Base-by-base conservation (phyloP, 2,888 invertebrate species). In the Lithosia quadra region DNA sequence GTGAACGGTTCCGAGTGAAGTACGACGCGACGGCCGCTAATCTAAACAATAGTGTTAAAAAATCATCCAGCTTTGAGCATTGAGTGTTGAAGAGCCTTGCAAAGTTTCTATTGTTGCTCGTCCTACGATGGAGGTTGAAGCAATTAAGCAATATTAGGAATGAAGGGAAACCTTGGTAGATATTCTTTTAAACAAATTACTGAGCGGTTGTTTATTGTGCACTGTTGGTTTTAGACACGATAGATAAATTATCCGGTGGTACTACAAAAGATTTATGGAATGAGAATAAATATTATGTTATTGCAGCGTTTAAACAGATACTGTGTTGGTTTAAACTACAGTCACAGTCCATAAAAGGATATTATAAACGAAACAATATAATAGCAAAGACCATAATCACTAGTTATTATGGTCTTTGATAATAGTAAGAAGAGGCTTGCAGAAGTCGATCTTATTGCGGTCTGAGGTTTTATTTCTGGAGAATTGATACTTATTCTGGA, bases 111-210 rank as follows among this genome's bases (percentile, higher is more conserved):
- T 91, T 92, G 90, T 91, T 90, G 80, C 81, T 79, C 84, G 83
- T 86, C 84, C 86, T 84, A 83, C 79, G 72, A 74, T 84, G 71
- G 86, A 91, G 90, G 92, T 89, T 91, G 85, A 86, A 90, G 86
- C 85, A 91, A 93, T 94, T 93, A 93, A 84, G 89, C 88, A 91
- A 91, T 88, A 88, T 89, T 88, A 84, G 85, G 86, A 85, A 81
- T 81, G 80, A 85, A 84, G 88, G 85, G 84, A 89, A 90, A 87
- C 92, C 91, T 93, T 92, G 83, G 72, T 78, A 71, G 73, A 82
- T 75, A 74, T 74, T 69, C 66, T 76, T 77, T 59, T 66, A 75
- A 75, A 80, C 74, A 78, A 82, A 81, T 76, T 78, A 75, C 68
- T 67, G 56, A 69, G 67, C 34, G 67, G 65, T 75, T 75, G 63